Conservation (phyloP, 2,797 vertebrate genomes). For the Anguilla obscura region DNA sequence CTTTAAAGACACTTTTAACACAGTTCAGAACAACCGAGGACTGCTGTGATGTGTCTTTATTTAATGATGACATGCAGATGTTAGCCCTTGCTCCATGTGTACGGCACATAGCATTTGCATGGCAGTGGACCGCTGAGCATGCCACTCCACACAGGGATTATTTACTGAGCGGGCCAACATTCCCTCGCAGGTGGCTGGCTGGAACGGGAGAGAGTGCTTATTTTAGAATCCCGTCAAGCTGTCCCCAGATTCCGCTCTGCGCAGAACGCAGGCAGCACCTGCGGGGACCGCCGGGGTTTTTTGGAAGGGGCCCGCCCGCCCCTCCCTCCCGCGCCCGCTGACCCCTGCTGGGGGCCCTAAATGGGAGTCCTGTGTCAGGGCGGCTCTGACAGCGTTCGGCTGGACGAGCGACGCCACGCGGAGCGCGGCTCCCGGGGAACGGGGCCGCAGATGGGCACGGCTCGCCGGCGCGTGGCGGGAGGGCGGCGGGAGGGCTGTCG, state of each 20-base stretch:
- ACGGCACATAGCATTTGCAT: background rate
- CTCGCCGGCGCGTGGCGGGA: background rate
- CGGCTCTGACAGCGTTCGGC: conserved; percentile 31
- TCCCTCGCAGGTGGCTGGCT: conserved; percentile 40
- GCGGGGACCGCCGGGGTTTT: conserved; percentile 28
- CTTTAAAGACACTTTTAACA: background rate
- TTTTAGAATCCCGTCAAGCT: conserved; percentile 41
- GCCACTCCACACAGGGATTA: conserved; percentile 26
- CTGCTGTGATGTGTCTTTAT: too few relatives aligned
- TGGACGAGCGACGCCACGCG: conserved; percentile 52
- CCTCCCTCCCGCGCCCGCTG: background rate
- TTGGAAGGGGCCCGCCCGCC: background rate
- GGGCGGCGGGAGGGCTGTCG: background rate
- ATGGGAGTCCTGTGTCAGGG: conserved; percentile 12
- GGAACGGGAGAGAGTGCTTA: conserved; percentile 36
- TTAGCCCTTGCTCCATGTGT: background rate
- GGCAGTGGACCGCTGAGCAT: background rate
- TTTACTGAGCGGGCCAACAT: conserved; percentile 26
- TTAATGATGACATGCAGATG: background rate
- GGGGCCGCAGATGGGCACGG: conserved; percentile 67
- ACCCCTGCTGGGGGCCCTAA: background rate
- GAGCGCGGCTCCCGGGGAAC: conserved; percentile 54
- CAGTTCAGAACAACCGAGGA: background rate
- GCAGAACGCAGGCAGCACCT: conserved; percentile 34
- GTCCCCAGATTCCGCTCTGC: conserved; percentile 19